A percentile compares a stretch with the other conserved stretches of the same genome.
Evolutionary conservation across 2,797 vertebrate genomes (phyloP).

Genomic region (Mormyrops boulengeri): DNA sequence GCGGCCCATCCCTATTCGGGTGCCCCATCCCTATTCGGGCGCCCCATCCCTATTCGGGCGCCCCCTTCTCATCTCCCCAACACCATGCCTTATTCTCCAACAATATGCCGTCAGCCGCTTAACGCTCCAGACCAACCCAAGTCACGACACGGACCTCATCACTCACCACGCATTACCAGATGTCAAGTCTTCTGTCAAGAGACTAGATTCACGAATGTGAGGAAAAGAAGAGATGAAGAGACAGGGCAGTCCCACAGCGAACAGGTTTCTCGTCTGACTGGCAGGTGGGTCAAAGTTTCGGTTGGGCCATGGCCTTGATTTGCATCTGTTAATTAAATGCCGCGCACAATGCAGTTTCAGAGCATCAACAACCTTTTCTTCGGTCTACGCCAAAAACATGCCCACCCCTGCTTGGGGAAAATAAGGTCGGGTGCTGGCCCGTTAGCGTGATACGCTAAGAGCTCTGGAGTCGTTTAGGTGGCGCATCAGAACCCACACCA

Average conservation of each 20-base stretch:
- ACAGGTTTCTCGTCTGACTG: constrained; percentile 49
- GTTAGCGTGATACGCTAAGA: constrained; percentile 31
- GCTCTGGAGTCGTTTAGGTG: constrained; percentile 16
- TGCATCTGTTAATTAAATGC: constrained; percentile 71
- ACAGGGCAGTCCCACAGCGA: constrained; percentile 25
- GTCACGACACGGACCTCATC: neutral
- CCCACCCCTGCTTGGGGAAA: constrained; percentile 31
- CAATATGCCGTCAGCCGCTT: neutral
- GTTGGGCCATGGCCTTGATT: constrained; percentile 56
- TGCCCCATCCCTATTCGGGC: neutral
- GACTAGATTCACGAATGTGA: neutral
- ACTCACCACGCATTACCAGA: neutral
- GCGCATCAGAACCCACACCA: constrained; percentile 33
- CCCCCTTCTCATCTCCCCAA: neutral
- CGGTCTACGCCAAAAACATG: neutral
- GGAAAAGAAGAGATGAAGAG: constrained; percentile 16
- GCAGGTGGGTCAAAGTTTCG: constrained; percentile 57
- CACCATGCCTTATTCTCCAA: neutral
- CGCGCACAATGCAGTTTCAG: constrained; percentile 65
- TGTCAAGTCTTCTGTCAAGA: neutral
- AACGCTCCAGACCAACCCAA: neutral
- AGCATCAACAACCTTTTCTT: constrained; percentile 53
- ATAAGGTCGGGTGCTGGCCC: constrained; percentile 46
- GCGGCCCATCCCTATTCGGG: neutral
- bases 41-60: neutral